Evolutionary conservation across 2,113 vertebrate genomes (phyloP), one percentile per base, ranked within the genome.

Genomic region (Crocuta crocuta): DNA sequence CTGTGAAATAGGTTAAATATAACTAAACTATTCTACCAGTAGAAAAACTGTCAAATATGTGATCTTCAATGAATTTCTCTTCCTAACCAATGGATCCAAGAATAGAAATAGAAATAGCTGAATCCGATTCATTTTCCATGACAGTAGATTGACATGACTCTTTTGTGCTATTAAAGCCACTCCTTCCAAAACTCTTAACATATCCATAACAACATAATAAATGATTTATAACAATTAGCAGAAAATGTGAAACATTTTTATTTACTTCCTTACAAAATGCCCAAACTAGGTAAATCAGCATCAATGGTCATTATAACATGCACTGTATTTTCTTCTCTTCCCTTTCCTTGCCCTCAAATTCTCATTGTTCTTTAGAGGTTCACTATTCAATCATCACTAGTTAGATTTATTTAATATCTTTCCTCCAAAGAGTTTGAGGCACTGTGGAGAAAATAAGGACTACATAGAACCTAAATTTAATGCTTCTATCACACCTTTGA

Each of bases 1-100:
- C 55, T 65, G 28, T 70, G 65, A 97, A 97, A 83, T 81, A 90
- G 85, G 50, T 95, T 93, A 97, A 97, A 85, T 89, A 85, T 84
- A 97, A 90, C 79, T 83, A 87, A 89, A 95, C 21, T 74, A 85
- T 83, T 96, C 71, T 87, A 79, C 61, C 17, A 74, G 93, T 74
- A 70, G 81, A 94, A 45, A 85, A 90, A 85, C 39, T 74, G 94
- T 48, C 76, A 89, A 89, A 94, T 55, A 35, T 11, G n/a, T 48
- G 53, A 82, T 91, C n/a, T 94, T 66, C 61, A 8, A 28, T 26
- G 76, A 95, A 5, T 61, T 33, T 66, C 26, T 90, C 65, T 78
- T 85, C 26, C 13, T 93, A 87, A 95, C 43, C 35, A 96, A 45
- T n/a, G 35, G 21, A 61, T 50, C 17, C 70, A 61, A 78, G 53